Conservation (phyloP, 2,797 vertebrate species). For the Carapus acus region DNA sequence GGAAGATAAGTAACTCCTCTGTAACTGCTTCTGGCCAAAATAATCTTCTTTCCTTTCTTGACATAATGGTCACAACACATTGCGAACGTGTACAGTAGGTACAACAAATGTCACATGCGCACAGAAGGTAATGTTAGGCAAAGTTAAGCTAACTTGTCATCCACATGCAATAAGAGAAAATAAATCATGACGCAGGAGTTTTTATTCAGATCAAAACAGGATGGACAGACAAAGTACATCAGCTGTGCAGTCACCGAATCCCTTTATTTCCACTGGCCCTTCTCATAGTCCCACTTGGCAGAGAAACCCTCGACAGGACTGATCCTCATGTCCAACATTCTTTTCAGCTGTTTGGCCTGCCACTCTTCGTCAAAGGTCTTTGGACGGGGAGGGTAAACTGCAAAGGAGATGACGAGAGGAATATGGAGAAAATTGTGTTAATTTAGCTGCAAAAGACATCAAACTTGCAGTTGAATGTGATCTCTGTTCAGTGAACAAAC, state of each 20-base stretch:
- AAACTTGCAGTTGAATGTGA: not conserved
- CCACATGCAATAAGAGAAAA: no score
- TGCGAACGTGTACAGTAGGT: no score
- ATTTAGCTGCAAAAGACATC: not conserved
- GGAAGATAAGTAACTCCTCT: no score
- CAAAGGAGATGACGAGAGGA: no score
- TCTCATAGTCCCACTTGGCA: conserved; percentile 81
- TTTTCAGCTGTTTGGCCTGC: conserved; percentile 73
- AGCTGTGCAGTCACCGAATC: conserved; percentile 11
- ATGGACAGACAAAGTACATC: conserved; percentile 18
- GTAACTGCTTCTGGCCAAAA: no score
- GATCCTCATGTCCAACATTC: conserved; percentile 79
- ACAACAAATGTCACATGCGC: not conserved
- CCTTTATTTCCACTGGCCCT: conserved; percentile 81
- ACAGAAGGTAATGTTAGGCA: conserved; percentile 1
- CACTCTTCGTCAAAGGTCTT: conserved; percentile 71
- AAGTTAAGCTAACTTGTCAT: no score
- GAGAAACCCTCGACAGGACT: conserved; percentile 77
- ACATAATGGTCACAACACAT: no score
- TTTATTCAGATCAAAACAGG: conserved; percentile 39
- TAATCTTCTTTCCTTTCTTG: no score
- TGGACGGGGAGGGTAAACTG: conserved; percentile 74
- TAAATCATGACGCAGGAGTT: no score
- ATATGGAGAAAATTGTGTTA: no score
- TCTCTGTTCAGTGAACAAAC: no score